A percentile compares a stretch with the other conserved stretches of the same genome.
Conservation (phyloP, 2,888 invertebrate genomes). For the Leptopilina drosophilae region DNA sequence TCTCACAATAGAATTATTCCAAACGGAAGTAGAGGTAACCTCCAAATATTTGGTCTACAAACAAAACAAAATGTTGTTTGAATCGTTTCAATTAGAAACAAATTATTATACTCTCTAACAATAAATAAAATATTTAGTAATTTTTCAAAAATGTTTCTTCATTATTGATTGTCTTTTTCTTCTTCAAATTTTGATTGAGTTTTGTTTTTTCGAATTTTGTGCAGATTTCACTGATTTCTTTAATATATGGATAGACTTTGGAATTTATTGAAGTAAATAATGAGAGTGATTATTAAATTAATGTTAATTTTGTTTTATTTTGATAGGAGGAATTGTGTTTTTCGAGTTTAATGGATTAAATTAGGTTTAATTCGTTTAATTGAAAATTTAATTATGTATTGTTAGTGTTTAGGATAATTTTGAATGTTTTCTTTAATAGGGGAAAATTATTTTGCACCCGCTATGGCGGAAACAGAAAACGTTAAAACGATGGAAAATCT, state of each 20-base stretch:
- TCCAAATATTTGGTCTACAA: neutral
- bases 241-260: too few relatives aligned
- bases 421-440: neutral
- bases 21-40: neutral
- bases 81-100: neutral
- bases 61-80: neutral
- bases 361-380: too few relatives aligned
- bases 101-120: neutral
- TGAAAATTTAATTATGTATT: neutral
- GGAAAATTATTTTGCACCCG: neutral
- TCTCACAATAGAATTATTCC: neutral
- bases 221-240: too few relatives aligned
- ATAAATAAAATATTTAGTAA: neutral
- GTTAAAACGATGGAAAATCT: neutral
- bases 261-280: too few relatives aligned
- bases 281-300: too few relatives aligned
- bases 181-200: neutral
- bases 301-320: too few relatives aligned
- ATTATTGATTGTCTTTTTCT: neutral
- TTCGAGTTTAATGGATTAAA: too few relatives aligned
- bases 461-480: conserved; percentile 4
- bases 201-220: neutral
- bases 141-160: neutral
- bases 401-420: too few relatives aligned
- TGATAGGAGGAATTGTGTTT: too few relatives aligned